A percentile compares a stretch with the other conserved stretches of the same genome.
These are phyloP conservation scores for Lithophane leautieri DNA, from an alignment of 2,888 invertebrate genomes.

Conservation along the genomic window DNA sequence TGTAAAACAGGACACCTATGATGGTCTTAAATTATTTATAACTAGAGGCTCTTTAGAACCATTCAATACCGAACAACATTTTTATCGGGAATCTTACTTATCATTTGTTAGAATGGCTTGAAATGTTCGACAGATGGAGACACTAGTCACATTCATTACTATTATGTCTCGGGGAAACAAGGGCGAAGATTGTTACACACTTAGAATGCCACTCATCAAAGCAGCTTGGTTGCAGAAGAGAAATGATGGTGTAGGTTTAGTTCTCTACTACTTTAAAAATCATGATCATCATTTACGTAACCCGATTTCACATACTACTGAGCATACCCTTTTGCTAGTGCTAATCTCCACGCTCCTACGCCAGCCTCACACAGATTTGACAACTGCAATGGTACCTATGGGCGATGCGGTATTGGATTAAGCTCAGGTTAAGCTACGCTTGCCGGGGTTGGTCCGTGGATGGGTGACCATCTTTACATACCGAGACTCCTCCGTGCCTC, in stretches of 20 bases:
- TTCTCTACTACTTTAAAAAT: background rate
- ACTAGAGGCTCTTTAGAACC: background rate
- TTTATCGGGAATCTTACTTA: background rate
- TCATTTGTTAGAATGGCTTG: background rate
- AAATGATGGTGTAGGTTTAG: background rate
- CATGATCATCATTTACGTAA: background rate
- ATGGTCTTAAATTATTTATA: too few relatives aligned
- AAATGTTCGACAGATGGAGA: conserved; percentile 41
- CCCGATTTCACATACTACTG: background rate
- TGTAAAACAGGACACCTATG: background rate
- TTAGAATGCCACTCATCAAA: background rate
- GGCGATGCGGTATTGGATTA: too few relatives aligned
- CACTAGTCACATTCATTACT: conserved; percentile 4
- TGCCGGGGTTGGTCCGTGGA: too few relatives aligned
- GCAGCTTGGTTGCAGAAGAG: too few relatives aligned
- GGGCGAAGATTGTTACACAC: background rate
- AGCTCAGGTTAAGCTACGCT: too few relatives aligned
- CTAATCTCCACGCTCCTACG: background rate
- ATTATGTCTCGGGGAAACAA: background rate
- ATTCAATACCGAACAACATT: background rate
- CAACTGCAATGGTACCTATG: background rate
- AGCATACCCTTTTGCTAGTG: too few relatives aligned
- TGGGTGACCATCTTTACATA: too few relatives aligned
- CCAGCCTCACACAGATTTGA: background rate
- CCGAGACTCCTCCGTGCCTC: too few relatives aligned